These are phyloP conservation scores for Dicyrtomina minuta DNA, from an alignment of 2,888 invertebrate species.

Conservation along the genomic window DNA sequence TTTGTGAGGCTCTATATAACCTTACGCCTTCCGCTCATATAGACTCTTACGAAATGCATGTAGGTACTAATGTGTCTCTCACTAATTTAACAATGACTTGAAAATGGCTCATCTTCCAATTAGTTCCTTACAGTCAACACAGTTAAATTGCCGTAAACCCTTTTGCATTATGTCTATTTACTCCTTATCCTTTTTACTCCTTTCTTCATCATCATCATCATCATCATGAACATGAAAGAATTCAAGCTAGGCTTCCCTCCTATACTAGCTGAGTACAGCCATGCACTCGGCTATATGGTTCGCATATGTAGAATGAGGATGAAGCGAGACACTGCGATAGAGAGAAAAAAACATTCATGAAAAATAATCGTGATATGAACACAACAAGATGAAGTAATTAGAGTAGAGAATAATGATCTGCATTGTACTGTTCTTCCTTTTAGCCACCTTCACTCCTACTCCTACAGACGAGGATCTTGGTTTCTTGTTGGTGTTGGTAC, in stretches of 20 bases:
- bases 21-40: neutral
- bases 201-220: too few species aligned
- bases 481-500: too few species aligned
- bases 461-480: too few species aligned
- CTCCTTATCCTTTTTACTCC: too few species aligned
- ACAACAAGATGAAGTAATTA: conserved; percentile 26
- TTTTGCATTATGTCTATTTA: too few species aligned
- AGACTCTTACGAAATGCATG: neutral
- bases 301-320: neutral
- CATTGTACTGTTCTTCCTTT: too few species aligned
- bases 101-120: conserved; percentile 28
- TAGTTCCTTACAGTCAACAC: conserved; percentile 10
- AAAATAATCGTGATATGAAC: conserved; percentile 1
- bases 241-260: too few species aligned
- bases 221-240: neutral
- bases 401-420: conserved; percentile 17
- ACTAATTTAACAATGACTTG: conserved; percentile 25
- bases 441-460: too few species aligned
- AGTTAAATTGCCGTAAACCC: too few species aligned
- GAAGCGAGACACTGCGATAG: neutral
- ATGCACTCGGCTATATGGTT: neutral
- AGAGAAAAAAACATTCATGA: neutral
- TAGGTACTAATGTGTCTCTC: neutral
- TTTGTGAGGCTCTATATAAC: neutral
- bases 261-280: neutral